Evolutionary conservation across 2,888 invertebrate genomes (phyloP).

Genomic region (Cistogaster globosa): DNA sequence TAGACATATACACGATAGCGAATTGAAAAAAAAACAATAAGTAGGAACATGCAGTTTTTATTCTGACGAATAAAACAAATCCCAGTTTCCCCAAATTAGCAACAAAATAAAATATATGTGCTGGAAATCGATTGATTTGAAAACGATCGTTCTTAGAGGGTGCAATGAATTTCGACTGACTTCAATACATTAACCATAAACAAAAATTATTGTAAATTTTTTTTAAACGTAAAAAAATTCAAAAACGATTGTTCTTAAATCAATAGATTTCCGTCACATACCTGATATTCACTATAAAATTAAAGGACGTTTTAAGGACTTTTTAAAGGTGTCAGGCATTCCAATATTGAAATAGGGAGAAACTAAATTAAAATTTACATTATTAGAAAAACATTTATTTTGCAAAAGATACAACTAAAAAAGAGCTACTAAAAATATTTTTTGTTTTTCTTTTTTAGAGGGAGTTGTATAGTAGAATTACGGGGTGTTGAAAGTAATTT

Average conservation of each 20-base stretch:
- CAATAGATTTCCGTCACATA: too few species aligned
- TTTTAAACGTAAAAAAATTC: too few species aligned
- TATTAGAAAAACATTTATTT: not conserved
- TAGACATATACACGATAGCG: constrained; percentile 22
- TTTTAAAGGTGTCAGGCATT: constrained; percentile 16
- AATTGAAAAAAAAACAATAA: constrained; percentile 1
- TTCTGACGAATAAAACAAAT: constrained; percentile 23
- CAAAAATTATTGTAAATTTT: not conserved
- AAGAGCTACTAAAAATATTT: not conserved
- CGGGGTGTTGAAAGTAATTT: not conserved
- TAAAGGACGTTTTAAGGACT: too few species aligned
- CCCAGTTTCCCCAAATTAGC: constrained; percentile 59
- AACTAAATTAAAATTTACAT: constrained; percentile 2
- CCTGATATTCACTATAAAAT: too few species aligned
- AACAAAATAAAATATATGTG: constrained; percentile 14
- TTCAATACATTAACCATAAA: too few species aligned
- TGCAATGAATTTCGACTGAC: too few species aligned
- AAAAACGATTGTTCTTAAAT: too few species aligned
- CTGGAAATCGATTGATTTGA: too few species aligned
- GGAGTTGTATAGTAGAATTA: constrained; percentile 3
- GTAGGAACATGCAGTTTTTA: constrained; percentile 53
- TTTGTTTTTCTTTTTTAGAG: constrained; percentile 16
- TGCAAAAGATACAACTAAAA: not conserved
- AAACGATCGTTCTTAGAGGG: too few species aligned
- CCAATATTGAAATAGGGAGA: constrained; percentile 3